Evolutionary conservation across 2,888 invertebrate genomes (phyloP).

Genomic region (Halictus ligatus): DNA sequence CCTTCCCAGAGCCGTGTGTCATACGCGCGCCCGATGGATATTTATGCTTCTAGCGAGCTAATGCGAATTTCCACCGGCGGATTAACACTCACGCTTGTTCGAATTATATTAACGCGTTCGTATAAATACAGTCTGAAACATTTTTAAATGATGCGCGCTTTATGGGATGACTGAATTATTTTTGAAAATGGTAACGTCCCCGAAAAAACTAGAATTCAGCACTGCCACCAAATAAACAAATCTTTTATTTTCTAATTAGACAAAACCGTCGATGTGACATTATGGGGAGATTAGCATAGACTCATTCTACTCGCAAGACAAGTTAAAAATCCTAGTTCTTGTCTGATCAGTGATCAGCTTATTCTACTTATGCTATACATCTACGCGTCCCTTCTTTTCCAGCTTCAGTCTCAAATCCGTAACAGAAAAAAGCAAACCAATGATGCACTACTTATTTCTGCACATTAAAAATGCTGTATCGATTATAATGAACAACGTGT

Average conservation of each 20-base stretch:
- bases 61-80: background rate
- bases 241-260: background rate
- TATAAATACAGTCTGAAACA: background rate
- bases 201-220: background rate
- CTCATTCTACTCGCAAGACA: background rate
- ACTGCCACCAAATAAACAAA: background rate
- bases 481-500: background rate
- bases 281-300: background rate
- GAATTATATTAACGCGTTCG: background rate
- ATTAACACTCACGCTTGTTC: background rate
- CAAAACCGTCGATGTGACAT: background rate
- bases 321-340: background rate
- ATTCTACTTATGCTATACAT: background rate
- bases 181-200: too few species aligned
- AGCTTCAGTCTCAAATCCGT: background rate
- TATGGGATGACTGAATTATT: too few species aligned
- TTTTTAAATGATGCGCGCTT: too few species aligned
- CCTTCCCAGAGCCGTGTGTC: constrained; percentile 30
- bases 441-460: background rate
- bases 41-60: constrained; percentile 25
- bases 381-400: background rate
- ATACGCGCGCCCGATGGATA: constrained; percentile 29
- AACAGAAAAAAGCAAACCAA: background rate
- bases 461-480: background rate
- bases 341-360: background rate